These are phyloP conservation scores for Eurytoma californica DNA, from an alignment of 2,888 invertebrate genomes.

Conservation along the genomic window DNA sequence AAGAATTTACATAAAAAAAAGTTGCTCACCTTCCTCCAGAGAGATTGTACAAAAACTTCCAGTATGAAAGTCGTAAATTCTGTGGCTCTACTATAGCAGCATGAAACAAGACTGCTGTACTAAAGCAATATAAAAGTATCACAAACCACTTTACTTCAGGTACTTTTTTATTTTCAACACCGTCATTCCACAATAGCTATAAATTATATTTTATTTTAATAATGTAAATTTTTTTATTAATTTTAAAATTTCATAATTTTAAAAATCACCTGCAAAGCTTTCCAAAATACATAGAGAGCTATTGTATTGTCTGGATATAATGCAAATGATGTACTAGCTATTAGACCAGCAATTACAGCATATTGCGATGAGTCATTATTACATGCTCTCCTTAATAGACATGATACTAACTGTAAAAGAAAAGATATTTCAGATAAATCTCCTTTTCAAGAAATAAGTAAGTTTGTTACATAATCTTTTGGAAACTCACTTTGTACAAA, in stretches of 20 bases:
- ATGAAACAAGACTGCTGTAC: conserved; percentile 87
- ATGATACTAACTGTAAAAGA: conserved; percentile 79
- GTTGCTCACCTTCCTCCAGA: conserved; percentile 82
- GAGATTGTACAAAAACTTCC: conserved; percentile 85
- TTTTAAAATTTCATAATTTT: conserved; percentile 25
- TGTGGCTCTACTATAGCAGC: conserved; percentile 87
- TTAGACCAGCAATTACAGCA: conserved; percentile 83
- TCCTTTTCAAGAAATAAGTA: not conserved
- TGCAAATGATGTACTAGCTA: conserved; percentile 83
- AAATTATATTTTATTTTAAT: conserved; percentile 34
- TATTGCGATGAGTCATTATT: conserved; percentile 80
- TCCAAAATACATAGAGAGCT: conserved; percentile 90
- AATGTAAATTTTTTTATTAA: not conserved
- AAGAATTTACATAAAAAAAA: conserved; percentile 18
- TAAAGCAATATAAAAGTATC: conserved; percentile 84
- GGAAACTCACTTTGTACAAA: conserved; percentile 79
- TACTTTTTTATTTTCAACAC: conserved; percentile 80
- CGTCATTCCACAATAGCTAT: conserved; percentile 84
- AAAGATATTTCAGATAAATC: not conserved
- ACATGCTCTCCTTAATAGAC: conserved; percentile 80
- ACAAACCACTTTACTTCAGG: conserved; percentile 84
- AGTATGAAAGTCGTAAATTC: conserved; percentile 87
- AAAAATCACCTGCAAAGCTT: conserved; percentile 83
- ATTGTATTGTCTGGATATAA: conserved; percentile 86
- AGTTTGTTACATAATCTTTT: conserved; percentile 7